Percentiles rank a stretch among this genome's conserved stretches.
These are phyloP conservation scores for Amiota mariae DNA, from an alignment of 2,888 invertebrate genomes.

Conservation along the genomic window DNA sequence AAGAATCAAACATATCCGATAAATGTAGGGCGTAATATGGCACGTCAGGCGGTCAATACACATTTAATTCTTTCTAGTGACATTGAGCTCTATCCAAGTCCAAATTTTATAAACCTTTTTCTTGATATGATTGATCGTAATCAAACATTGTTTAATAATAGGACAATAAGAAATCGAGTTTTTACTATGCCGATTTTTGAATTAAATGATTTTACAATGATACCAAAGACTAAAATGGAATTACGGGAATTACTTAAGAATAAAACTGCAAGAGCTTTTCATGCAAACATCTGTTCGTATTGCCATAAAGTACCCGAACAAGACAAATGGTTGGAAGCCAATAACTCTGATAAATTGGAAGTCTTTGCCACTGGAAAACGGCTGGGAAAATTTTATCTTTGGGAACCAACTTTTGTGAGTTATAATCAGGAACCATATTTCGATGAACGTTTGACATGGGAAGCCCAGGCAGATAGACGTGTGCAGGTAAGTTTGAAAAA, in stretches of 20 bases:
- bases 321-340: slow-evolving; percentile 47
- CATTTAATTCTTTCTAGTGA: slow-evolving; percentile 88
- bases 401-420: slow-evolving; percentile 95
- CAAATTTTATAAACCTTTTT: slow-evolving; percentile 84
- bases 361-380: slow-evolving; percentile 84
- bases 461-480: slow-evolving; percentile 79
- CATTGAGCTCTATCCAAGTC: slow-evolving; percentile 90
- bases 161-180: slow-evolving; percentile 47
- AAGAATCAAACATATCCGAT: slow-evolving; percentile 88
- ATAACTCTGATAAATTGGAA: slow-evolving; percentile 41
- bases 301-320: slow-evolving; percentile 58
- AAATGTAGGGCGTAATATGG: slow-evolving; percentile 89
- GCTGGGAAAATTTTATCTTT: slow-evolving; percentile 80
- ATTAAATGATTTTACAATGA: slow-evolving; percentile 38
- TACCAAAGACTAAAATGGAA: slow-evolving; percentile 60
- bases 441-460: slow-evolving; percentile 93
- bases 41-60: slow-evolving; percentile 84
- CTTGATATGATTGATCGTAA: slow-evolving; percentile 85
- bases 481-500: slow-evolving; percentile 57
- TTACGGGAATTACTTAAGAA: slow-evolving; percentile 47
- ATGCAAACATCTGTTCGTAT: slow-evolving; percentile 50
- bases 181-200: slow-evolving; percentile 63
- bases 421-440: slow-evolving; percentile 90
- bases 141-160: slow-evolving; percentile 74
- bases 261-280: slow-evolving; percentile 53